Percentiles rank a stretch among this genome's conserved stretches.
Evolutionary conservation across 1,140 invertebrate genomes (phyloP).

Genomic region (Adoxophyes honmai): DNA sequence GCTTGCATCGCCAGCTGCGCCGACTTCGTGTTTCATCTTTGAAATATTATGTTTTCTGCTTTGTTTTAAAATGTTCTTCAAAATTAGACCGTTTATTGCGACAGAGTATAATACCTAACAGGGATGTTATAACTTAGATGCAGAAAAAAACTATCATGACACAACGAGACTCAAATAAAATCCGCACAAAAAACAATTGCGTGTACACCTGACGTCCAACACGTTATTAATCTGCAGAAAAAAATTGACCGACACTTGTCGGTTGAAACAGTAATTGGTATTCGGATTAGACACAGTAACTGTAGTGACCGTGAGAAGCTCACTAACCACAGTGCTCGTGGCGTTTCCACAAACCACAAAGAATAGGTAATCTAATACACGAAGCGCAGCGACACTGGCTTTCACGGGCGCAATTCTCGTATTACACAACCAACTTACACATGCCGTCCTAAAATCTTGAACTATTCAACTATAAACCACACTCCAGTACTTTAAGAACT

Average conservation of each 20-base stretch:
- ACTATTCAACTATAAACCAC: conserved; percentile 37
- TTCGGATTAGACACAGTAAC: conserved; percentile 40
- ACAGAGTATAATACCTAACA: too few relatives aligned
- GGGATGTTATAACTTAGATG: too few relatives aligned
- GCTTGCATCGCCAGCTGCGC: too few relatives aligned
- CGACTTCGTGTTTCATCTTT: too few relatives aligned
- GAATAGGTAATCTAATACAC: conserved; percentile 70
- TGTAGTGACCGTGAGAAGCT: conserved; percentile 57
- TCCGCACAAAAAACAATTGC: too few relatives aligned
- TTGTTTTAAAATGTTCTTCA: too few relatives aligned
- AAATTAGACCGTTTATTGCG: too few relatives aligned
- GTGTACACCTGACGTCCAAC: too few relatives aligned
- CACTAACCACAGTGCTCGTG: conserved; percentile 63
- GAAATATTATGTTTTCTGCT: too few relatives aligned
- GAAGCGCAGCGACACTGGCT: conserved; percentile 71
- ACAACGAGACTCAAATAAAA: too few relatives aligned
- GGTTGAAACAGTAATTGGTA: conserved; percentile 34
- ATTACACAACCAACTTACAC: conserved; percentile 48
- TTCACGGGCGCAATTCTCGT: conserved; percentile 67
- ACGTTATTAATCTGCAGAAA: background rate
- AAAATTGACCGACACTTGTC: conserved; percentile 21
- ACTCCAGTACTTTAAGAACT: conserved; percentile 21
- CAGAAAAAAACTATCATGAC: too few relatives aligned
- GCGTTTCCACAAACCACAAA: conserved; percentile 69
- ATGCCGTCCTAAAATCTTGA: conserved; percentile 23